Evolutionary conservation across 2,797 vertebrate species (phyloP).

Genomic region (Periophthalmus magnuspinnatus): DNA sequence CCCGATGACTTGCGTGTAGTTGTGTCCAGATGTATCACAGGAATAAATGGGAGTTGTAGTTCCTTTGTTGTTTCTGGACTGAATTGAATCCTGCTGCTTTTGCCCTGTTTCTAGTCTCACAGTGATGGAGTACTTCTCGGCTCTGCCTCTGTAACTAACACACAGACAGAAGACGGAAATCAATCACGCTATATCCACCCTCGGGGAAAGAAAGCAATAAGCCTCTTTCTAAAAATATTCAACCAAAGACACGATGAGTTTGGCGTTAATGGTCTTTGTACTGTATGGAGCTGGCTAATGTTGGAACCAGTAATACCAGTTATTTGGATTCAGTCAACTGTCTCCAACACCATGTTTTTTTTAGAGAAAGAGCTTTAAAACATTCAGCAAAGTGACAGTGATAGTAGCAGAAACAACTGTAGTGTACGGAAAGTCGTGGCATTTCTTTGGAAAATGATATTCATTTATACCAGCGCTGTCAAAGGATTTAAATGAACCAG

Average conservation of each 20-base stretch:
- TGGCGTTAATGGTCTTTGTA: not conserved
- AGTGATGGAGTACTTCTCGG: slow-evolving; percentile 15
- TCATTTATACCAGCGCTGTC: too few species aligned
- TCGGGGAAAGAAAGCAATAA: slow-evolving; percentile 19
- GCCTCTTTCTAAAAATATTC: slow-evolving; percentile 19
- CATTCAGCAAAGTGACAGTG: not conserved
- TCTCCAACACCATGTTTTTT: not conserved
- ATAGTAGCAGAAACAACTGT: not conserved
- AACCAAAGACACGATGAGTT: not conserved
- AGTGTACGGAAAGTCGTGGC: too few species aligned
- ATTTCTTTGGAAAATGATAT: too few species aligned
- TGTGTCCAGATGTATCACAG: slow-evolving; percentile 1
- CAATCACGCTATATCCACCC: slow-evolving; percentile 24
- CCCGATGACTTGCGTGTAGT: not conserved
- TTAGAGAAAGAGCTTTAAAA: not conserved
- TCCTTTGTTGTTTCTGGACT: slow-evolving; percentile 29
- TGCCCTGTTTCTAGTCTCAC: slow-evolving; percentile 19
- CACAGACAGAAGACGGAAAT: slow-evolving; percentile 29
- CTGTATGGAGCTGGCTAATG: not conserved
- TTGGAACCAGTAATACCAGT: slow-evolving; percentile 22
- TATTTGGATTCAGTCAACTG: slow-evolving; percentile 1
- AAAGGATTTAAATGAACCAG: too few species aligned
- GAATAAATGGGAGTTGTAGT: slow-evolving; percentile 11
- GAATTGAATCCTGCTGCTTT: slow-evolving; percentile 8
- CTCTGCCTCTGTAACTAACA: slow-evolving; percentile 25